Base-by-base conservation (phyloP, 2,113 vertebrate species). In the Paratilapia polleni region DNA sequence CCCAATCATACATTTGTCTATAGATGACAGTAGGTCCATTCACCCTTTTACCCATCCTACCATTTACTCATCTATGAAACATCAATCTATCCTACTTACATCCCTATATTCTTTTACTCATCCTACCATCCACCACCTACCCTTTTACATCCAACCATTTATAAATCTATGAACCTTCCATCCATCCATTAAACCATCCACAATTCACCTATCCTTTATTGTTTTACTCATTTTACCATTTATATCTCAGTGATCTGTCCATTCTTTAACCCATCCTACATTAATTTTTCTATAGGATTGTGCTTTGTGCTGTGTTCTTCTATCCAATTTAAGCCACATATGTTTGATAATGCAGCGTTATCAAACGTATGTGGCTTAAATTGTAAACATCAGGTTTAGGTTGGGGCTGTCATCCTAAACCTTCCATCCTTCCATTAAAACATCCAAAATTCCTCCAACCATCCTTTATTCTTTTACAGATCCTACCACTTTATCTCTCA, bases 341-440 rank as follows among this genome's bases (percentile, higher is more conserved):
- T n/a, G n/a, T n/a, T n/a, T n/a, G n/a, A n/a, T 81, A 87, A 84
- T 62, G 80, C 64, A 74, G 77, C 77, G 49, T 88, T 62, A 87
- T 79, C 60, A 68, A 80, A 86, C 82, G 36, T 47, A 84, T 83
- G 81, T 66, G 74, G 26, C 38, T 31, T 2, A 52, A 78, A 68
- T 26, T 43, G 75, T 70, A 54, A 84, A 62, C 68, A 59, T 14
- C 58, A 8, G 74, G 20, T 19, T 1, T n/a, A 19, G 78, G 41
- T 77, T 8, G 10, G 49, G 22, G 80, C 80, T 79, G 82, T 79
- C 83, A 79, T n/a, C n/a, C n/a, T n/a, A n/a, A n/a, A 52, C 41
- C 41, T 70, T 49, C 66, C 19, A 47, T 47, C 38, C 22, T 47
- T 47, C 64, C 22, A 20, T 28, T 49, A 70, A 49, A 70, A 24